Evolutionary conservation across 2,797 vertebrate genomes (phyloP).

Genomic region (Austrolebias charrua): DNA sequence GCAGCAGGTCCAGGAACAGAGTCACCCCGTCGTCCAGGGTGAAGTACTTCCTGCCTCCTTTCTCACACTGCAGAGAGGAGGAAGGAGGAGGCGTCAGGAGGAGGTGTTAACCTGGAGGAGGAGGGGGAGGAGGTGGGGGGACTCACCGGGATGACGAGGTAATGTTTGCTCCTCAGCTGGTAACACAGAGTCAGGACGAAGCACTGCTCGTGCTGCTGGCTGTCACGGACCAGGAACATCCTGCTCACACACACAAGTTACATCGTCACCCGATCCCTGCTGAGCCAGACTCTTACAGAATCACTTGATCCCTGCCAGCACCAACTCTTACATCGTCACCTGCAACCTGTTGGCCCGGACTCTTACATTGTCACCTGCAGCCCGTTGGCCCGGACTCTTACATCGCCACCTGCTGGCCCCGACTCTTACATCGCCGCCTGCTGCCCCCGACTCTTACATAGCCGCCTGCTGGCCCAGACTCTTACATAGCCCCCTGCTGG

Average conservation of each 20-base stretch:
- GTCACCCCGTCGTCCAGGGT: conserved; percentile 92
- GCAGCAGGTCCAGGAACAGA: conserved; percentile 91
- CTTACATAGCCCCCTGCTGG: no score
- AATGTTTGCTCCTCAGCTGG: conserved; percentile 91
- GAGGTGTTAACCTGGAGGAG: no score
- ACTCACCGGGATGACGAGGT: conserved; percentile 92
- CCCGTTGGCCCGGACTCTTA: no score
- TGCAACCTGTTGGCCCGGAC: no score
- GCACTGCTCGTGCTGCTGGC: conserved; percentile 88
- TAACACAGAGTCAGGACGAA: conserved; percentile 92
- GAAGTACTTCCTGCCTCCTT: conserved; percentile 85
- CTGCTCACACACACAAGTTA: conserved; percentile 58
- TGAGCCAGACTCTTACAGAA: no score
- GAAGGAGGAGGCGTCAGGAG: not conserved
- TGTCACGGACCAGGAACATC: conserved; percentile 92
- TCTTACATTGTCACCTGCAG: no score
- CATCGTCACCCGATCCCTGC: not conserved
- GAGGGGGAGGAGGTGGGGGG: not conserved
- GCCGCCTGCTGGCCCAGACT: no score
- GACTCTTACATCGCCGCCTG: no score
- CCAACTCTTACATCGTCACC: no score
- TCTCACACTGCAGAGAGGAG: conserved; percentile 80
- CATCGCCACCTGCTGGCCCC: no score
- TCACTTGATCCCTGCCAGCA: no score
- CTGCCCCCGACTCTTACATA: no score